Evolutionary conservation across 2,888 invertebrate genomes (phyloP).

Genomic region (Epinotia brunnichana): DNA sequence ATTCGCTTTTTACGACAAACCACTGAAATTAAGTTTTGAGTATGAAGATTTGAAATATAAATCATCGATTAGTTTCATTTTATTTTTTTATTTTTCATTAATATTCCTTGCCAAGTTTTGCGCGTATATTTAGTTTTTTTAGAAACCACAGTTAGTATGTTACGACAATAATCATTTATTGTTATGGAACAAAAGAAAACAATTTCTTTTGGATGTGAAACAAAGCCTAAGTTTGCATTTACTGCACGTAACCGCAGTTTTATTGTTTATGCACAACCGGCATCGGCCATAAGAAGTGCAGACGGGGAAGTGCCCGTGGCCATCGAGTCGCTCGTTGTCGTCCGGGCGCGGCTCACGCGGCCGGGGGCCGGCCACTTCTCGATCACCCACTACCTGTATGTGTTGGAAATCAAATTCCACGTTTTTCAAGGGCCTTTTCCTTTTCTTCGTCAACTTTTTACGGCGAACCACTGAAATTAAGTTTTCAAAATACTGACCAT

Average conservation of each 20-base stretch:
- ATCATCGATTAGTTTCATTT: background rate
- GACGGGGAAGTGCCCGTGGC: background rate
- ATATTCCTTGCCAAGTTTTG: too few relatives aligned
- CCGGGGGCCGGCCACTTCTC: background rate
- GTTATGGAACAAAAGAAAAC: background rate
- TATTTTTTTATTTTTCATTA: background rate
- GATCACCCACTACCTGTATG: background rate
- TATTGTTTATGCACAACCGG: background rate
- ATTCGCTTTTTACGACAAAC: background rate
- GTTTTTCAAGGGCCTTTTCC: background rate
- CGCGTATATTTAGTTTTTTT: too few relatives aligned
- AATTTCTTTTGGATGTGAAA: slow-evolving; percentile 4
- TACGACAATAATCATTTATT: background rate
- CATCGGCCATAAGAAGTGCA: background rate
- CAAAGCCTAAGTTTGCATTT: background rate
- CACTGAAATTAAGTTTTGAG: background rate
- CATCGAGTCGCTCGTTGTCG: background rate
- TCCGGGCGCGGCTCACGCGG: background rate
- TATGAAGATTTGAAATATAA: background rate
- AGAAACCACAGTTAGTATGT: background rate
- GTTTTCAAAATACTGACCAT: too few relatives aligned
- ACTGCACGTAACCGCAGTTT: background rate
- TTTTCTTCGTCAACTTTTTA: background rate
- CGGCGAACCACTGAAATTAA: background rate
- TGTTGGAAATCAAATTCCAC: background rate